These are phyloP conservation scores for Brachionus paranguensis DNA, from an alignment of 1,140 invertebrate genomes.

Conservation along the genomic window DNA sequence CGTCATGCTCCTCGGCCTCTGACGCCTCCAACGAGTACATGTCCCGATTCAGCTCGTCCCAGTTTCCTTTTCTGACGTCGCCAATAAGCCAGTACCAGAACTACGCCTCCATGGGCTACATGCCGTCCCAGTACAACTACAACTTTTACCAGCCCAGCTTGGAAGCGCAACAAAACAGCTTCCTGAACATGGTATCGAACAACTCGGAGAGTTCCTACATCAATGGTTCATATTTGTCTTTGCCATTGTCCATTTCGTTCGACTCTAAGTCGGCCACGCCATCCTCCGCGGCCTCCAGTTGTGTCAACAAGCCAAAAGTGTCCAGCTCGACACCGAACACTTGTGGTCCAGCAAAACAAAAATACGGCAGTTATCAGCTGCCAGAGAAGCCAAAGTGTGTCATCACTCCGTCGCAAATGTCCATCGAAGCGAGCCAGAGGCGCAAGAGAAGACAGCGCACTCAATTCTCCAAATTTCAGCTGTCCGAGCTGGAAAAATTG, in stretches of 20 bases:
- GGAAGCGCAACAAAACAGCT: not conserved
- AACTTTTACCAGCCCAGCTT: not conserved
- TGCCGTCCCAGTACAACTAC: not conserved
- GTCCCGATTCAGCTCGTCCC: not conserved
- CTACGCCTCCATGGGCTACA: not conserved
- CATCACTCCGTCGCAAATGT: constrained; percentile 23
- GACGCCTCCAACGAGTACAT: not conserved
- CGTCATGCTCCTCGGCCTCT: not conserved
- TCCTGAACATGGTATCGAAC: not conserved
- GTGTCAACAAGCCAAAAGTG: not conserved
- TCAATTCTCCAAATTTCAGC: constrained; percentile 87
- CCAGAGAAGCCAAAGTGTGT: not conserved
- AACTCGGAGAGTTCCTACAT: not conserved
- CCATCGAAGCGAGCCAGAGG: constrained; percentile 23
- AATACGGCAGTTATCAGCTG: not conserved
- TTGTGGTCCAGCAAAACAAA: not conserved
- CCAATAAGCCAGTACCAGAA: constrained; percentile 4
- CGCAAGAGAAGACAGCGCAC: constrained; percentile 60
- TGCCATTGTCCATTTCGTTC: not conserved
- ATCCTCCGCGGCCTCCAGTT: not conserved
- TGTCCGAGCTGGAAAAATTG: constrained; percentile 84
- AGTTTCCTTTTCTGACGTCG: constrained; percentile 1
- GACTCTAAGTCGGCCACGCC: not conserved
- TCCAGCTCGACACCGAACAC: not conserved
- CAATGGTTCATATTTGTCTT: not conserved